Conservation (phyloP, 2,888 invertebrate genomes). For the Amphimallon solstitiale region DNA sequence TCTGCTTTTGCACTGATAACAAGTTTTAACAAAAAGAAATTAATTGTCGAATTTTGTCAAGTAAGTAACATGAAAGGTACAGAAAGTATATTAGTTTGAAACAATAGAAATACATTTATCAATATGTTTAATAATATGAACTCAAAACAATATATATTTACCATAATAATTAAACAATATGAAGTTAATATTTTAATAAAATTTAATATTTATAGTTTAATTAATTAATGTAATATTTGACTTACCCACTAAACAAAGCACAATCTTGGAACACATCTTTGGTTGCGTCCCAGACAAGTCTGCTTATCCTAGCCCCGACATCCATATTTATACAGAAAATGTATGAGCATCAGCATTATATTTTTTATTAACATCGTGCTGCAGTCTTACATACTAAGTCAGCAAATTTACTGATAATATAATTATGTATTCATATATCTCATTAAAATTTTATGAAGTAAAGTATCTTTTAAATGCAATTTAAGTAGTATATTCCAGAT, state of each 20-base stretch:
- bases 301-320: not conserved
- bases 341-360: conserved; percentile 1
- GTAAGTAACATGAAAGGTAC: no score
- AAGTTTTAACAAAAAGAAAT: no score
- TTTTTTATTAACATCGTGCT: not conserved
- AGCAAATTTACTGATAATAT: conserved; percentile 12
- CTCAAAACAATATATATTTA: not conserved
- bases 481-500: no score
- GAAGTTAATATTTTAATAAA: no score
- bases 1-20: no score
- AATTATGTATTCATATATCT: not conserved
- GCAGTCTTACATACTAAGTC: not conserved
- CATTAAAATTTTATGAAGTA: no score
- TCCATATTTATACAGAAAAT: conserved; percentile 18
- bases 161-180: not conserved
- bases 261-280: conserved; percentile 60
- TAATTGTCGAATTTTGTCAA: no score
- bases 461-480: no score
- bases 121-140: not conserved
- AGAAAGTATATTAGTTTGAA: no score
- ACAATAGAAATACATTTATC: not conserved
- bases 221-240: conserved; percentile 19
- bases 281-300: conserved; percentile 35
- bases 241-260: conserved; percentile 59
- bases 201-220: no score